Conservation (phyloP, 2,797 vertebrate species). For the Mus minutoides region DNA sequence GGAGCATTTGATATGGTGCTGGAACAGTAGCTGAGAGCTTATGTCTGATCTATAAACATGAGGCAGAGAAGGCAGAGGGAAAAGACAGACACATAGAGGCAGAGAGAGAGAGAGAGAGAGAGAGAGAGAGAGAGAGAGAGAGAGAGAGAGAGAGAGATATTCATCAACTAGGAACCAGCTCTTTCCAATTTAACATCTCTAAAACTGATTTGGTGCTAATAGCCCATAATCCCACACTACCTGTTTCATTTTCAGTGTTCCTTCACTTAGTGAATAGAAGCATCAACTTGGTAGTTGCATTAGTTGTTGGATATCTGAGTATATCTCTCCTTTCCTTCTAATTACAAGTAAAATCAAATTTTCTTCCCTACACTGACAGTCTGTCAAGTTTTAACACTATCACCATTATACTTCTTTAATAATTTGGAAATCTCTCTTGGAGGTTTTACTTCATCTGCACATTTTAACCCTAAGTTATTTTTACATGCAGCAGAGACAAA, state of each 20-base stretch:
- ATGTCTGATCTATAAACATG: not conserved
- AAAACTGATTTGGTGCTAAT: not conserved
- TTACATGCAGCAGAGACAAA: not conserved
- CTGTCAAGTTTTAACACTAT: not conserved
- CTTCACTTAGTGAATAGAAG: not conserved
- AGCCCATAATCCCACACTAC: not conserved
- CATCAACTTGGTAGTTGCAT: too few species aligned
- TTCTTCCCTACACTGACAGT: not conserved
- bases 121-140: not conserved
- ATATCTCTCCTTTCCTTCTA: not conserved
- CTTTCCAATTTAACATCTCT: not conserved
- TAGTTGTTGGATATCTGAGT: not conserved
- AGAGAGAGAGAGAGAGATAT: too few species aligned
- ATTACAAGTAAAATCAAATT: conserved; percentile 19
- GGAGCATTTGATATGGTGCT: not conserved
- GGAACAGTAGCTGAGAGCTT: not conserved
- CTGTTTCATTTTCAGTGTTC: not conserved
- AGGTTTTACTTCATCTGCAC: not conserved
- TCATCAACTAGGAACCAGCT: not conserved
- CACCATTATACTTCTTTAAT: not conserved
- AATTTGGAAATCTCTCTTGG: not conserved
- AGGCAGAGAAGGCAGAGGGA: not conserved
- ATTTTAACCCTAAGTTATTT: not conserved
- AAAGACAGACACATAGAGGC: not conserved
- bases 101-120: not conserved